Evolutionary conservation across 2,888 invertebrate species (phyloP).

Genomic region (Epinotia demarniana): DNA sequence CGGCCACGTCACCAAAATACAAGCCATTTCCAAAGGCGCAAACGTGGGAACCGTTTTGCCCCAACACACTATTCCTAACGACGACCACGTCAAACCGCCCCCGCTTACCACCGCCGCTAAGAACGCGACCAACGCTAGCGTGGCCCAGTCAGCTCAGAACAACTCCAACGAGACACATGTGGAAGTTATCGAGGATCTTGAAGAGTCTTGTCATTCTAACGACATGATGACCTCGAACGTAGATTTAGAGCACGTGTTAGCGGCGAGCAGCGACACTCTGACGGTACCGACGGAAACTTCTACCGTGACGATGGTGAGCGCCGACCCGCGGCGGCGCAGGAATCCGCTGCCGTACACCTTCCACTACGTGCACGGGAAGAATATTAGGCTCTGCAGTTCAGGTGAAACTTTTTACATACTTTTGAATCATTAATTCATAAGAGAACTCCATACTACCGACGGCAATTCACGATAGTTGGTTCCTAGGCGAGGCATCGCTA

Average conservation of each 20-base stretch:
- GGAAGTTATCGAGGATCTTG: slow-evolving; percentile 33
- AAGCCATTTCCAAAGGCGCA: slow-evolving; percentile 85
- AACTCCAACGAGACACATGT: slow-evolving; percentile 23
- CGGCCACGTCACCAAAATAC: slow-evolving; percentile 91
- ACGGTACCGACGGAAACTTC: slow-evolving; percentile 41
- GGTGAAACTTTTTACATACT: slow-evolving; percentile 53
- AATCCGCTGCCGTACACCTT: slow-evolving; percentile 86
- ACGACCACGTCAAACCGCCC: slow-evolving; percentile 46
- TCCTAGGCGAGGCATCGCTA: neutral
- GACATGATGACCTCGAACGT: slow-evolving; percentile 23
- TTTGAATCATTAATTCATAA: neutral
- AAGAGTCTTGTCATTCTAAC: slow-evolving; percentile 21
- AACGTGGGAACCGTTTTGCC: slow-evolving; percentile 56
- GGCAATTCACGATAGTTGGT: neutral
- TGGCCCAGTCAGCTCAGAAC: slow-evolving; percentile 74
- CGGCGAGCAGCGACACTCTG: slow-evolving; percentile 27
- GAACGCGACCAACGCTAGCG: slow-evolving; percentile 68
- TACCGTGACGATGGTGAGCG: slow-evolving; percentile 46
- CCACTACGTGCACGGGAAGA: slow-evolving; percentile 93
- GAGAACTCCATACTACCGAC: neutral
- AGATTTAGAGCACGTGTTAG: slow-evolving; percentile 16
- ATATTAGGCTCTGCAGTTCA: slow-evolving; percentile 87
- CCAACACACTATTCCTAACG: slow-evolving; percentile 56
- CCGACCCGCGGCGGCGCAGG: slow-evolving; percentile 59
- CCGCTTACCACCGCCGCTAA: slow-evolving; percentile 10